Evolutionary conservation across 2,888 invertebrate genomes (phyloP), one percentile per base, ranked within the genome.

Genomic region (Pristionchus arcanus): DNA sequence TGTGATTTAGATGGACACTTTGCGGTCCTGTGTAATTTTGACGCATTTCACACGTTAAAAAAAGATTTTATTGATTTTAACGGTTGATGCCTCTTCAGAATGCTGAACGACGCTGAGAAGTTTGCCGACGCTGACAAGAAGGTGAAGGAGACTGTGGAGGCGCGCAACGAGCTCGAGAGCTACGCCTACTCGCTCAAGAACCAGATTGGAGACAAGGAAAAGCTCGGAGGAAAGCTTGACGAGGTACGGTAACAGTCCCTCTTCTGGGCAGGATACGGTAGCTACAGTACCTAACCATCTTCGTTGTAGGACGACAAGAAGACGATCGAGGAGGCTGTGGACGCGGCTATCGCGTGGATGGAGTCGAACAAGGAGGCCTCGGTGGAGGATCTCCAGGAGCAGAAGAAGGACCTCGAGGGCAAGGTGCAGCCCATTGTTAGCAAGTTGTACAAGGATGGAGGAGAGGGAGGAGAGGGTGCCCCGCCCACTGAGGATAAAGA

Each of bases 41-140:
- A n/a, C n/a, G n/a, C n/a, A n/a, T n/a, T n/a, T n/a, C n/a, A n/a
- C n/a, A n/a, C n/a, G n/a, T n/a, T n/a, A n/a, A n/a, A n/a, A n/a
- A n/a, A n/a, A n/a, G n/a, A n/a, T n/a, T n/a, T n/a, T n/a, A n/a
- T n/a, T n/a, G n/a, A n/a, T n/a, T n/a, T n/a, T n/a, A n/a, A n/a
- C n/a, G n/a, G n/a, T n/a, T n/a, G n/a, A n/a, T n/a, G n/a, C n/a
- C n/a, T n/a, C n/a, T 81, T n/a, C 53, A 81, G 98, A 91, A 99
- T 99, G 99, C 98, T 99, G 96, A 97, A 97, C 91, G 99, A 99
- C 95, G 98, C 99, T 0, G 99, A 99, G 96, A 98, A 98, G 96
- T 99, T 98, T 96, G 98, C 98, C 31, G 99, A 99, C 95, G 99
- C 99, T 93, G 99, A 99, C 96, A 98, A 98, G 96, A 98, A 98